A percentile compares a stretch with the other conserved stretches of the same genome.
Conservation (phyloP, 2,888 invertebrate genomes). For the Furcula furcula region DNA sequence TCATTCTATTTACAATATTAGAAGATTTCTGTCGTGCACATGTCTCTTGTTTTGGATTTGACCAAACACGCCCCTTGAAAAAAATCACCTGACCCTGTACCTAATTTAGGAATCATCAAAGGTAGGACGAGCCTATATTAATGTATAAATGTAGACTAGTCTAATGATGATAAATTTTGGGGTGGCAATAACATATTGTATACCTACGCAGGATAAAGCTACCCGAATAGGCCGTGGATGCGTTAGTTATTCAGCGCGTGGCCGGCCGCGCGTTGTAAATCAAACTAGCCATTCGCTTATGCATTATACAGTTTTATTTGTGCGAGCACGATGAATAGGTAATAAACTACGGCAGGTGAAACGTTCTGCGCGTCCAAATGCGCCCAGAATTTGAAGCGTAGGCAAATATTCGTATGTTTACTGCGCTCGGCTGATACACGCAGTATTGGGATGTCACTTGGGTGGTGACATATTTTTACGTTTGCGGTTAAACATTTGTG, state of each 20-base stretch:
- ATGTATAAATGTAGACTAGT: too few species aligned
- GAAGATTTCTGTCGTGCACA: too few species aligned
- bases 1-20: too few species aligned
- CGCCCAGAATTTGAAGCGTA: constrained; percentile 66
- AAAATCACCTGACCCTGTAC: too few species aligned
- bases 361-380: constrained; percentile 66
- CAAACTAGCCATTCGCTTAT: constrained; percentile 81
- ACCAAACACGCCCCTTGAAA: too few species aligned
- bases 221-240: constrained; percentile 64
- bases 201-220: constrained; percentile 33
- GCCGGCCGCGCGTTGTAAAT: constrained; percentile 72
- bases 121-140: too few species aligned
- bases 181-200: too few species aligned
- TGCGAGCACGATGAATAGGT: constrained; percentile 80
- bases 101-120: too few species aligned
- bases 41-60: too few species aligned
- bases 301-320: constrained; percentile 83
- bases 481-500: too few species aligned
- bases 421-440: constrained; percentile 20
- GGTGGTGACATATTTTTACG: too few species aligned
- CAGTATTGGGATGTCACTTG: constrained; percentile 13
- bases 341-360: constrained; percentile 79
- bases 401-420: constrained; percentile 58
- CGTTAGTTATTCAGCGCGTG: constrained; percentile 78
- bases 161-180: too few species aligned